Evolutionary conservation across 2,888 invertebrate species (phyloP).

Genomic region (Amphiduros pacificus): DNA sequence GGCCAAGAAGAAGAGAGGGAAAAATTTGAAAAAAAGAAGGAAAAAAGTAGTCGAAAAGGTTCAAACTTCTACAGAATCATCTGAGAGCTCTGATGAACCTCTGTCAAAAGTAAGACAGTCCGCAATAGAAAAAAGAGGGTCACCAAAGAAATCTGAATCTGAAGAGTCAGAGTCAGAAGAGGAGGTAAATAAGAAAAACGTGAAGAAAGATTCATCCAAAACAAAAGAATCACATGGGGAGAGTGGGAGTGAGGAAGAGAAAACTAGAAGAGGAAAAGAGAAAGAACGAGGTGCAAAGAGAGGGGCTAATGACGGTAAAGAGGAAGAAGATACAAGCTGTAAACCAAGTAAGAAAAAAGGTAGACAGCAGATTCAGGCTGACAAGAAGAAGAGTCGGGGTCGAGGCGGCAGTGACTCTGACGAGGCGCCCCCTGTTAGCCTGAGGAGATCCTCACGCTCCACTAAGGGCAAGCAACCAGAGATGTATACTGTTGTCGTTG

Average conservation of each 20-base stretch:
- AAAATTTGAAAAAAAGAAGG: constrained; percentile 61
- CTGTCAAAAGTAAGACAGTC: too few species aligned
- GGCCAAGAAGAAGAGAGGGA: constrained; percentile 70
- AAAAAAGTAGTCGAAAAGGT: not conserved
- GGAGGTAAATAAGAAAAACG: not conserved
- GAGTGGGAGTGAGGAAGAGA: constrained; percentile 52
- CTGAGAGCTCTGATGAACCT: not conserved
- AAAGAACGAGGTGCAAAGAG: not conserved
- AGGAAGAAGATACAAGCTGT: not conserved
- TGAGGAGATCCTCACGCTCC: constrained; percentile 29
- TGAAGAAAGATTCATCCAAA: not conserved
- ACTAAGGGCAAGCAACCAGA: constrained; percentile 29
- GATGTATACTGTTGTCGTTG: constrained; percentile 1
- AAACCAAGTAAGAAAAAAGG: not conserved
- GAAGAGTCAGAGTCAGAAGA: constrained; percentile 1
- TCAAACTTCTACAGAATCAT: constrained; percentile 3
- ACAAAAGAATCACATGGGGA: too few species aligned
- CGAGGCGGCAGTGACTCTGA: constrained; percentile 5
- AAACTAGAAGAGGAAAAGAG: too few species aligned
- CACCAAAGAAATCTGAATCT: not conserved
- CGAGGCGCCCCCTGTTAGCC: constrained; percentile 13
- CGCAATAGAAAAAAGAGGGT: too few species aligned
- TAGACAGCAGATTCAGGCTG: not conserved
- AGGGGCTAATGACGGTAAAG: not conserved
- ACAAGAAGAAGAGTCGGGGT: not conserved